A percentile compares a stretch with the other conserved stretches of the same genome.
phyloP scores from a whole-genome alignment of 2,888 invertebrate genomes.

The Cryptocheilus praepositus region DNA sequence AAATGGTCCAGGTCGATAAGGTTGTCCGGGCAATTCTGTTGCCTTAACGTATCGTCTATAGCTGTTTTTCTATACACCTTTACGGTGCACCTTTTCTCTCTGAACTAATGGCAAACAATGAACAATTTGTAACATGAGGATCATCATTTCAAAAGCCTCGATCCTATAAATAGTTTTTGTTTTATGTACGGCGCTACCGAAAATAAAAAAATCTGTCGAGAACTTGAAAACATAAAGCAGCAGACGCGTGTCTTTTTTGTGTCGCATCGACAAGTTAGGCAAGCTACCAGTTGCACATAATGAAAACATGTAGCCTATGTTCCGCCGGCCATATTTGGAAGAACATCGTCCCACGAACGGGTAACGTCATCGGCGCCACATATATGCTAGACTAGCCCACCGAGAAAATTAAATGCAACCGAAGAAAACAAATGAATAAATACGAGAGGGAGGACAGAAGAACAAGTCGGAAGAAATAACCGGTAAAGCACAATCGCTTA shows the following conservation, averaged over 20 bases:
- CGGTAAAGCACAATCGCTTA: no score
- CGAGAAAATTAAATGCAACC: no score
- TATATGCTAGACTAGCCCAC: no score
- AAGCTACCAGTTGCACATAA: constrained; percentile 42
- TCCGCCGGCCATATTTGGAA: constrained; percentile 75
- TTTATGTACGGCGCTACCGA: no score
- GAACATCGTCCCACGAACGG: constrained; percentile 78
- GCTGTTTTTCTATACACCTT: constrained; percentile 65
- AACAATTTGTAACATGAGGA: not conserved
- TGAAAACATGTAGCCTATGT: constrained; percentile 46
- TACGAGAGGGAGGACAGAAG: no score
- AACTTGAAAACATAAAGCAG: not conserved
- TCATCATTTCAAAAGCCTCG: not conserved
- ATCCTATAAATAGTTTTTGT: no score
- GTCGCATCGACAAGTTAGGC: constrained; percentile 42
- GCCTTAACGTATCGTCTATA: constrained; percentile 63
- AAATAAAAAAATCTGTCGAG: no score
- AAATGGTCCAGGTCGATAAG: constrained; percentile 14
- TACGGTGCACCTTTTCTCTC: constrained; percentile 64
- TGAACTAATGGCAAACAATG: constrained; percentile 55
- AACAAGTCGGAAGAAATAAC: no score
- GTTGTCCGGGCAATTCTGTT: constrained; percentile 65
- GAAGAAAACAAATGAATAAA: no score
- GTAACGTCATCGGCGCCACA: constrained; percentile 70
- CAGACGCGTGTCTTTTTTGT: not conserved